phyloP scores from a whole-genome alignment of 2,888 invertebrate genomes.

The Allophyes oxyacanthae region DNA sequence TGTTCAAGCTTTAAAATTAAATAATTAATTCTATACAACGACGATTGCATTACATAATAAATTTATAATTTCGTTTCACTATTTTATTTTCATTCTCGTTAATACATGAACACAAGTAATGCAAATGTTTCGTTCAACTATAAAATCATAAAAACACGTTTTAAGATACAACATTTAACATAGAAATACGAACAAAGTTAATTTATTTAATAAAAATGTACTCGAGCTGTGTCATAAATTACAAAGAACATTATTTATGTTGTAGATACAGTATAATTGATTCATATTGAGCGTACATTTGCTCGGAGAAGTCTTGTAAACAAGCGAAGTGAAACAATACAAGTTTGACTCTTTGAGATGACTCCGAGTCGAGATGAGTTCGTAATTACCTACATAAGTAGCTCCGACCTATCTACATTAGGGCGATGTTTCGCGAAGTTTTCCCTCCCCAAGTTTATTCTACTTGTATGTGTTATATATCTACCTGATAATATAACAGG shows the following conservation, averaged over 20 bases:
- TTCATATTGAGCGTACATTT: conserved; percentile 39
- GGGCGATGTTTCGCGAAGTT: conserved; percentile 51
- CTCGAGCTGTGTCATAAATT: neutral
- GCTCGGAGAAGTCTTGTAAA: conserved; percentile 51
- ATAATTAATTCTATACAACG: too few species aligned
- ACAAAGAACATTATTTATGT: neutral
- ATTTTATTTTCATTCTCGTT: neutral
- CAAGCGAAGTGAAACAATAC: conserved; percentile 69
- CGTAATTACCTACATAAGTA: conserved; percentile 67
- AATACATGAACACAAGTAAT: neutral
- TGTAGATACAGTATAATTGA: conserved; percentile 15
- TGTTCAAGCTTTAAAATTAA: too few species aligned
- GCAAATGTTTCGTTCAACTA: neutral
- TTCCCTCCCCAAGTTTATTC: conserved; percentile 29
- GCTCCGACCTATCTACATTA: conserved; percentile 54
- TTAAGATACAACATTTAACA: conserved; percentile 1
- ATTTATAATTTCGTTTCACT: too few species aligned
- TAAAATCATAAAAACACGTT: neutral
- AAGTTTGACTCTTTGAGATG: conserved; percentile 69
- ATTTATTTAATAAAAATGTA: too few species aligned
- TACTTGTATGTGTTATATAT: conserved; percentile 8
- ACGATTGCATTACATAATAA: too few species aligned
- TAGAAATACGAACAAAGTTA: too few species aligned
- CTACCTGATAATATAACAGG: conserved; percentile 2
- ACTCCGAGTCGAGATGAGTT: conserved; percentile 67